These are phyloP conservation scores for Sarcophaga caerulescens DNA, from an alignment of 2,888 invertebrate genomes.

Conservation along the genomic window DNA sequence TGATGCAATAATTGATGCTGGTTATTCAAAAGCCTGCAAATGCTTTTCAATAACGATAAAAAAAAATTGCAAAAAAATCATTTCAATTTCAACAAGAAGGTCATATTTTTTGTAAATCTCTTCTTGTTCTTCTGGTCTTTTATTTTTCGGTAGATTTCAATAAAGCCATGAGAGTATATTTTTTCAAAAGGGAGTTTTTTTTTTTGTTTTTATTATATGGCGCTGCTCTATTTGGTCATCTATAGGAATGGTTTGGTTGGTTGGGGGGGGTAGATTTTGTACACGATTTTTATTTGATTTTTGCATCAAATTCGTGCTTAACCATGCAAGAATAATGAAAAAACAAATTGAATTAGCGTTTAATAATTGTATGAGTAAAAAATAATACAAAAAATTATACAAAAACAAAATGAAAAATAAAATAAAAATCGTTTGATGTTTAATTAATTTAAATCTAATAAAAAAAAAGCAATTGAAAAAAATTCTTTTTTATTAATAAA, in stretches of 20 bases:
- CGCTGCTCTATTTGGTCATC: neutral
- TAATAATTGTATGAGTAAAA: slow-evolving; percentile 59
- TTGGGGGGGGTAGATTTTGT: slow-evolving; percentile 29
- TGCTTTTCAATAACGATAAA: neutral
- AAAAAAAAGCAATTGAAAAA: slow-evolving; percentile 1
- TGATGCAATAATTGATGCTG: slow-evolving; percentile 66
- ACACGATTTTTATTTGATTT: slow-evolving; percentile 5
- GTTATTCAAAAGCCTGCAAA: slow-evolving; percentile 39
- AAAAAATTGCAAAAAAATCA: slow-evolving; percentile 25
- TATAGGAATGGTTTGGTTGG: slow-evolving; percentile 24
- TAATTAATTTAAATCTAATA: slow-evolving; percentile 65
- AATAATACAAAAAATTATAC: slow-evolving; percentile 12
- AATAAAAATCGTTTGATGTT: slow-evolving; percentile 63
- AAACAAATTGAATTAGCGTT: slow-evolving; percentile 69
- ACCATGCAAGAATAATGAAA: slow-evolving; percentile 68
- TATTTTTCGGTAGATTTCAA: slow-evolving; percentile 40
- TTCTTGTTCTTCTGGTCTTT: neutral
- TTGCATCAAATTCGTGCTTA: slow-evolving; percentile 60
- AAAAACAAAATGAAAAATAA: slow-evolving; percentile 13
- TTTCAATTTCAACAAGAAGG: slow-evolving; percentile 64
- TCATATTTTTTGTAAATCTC: slow-evolving; percentile 53
- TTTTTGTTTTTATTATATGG: neutral
- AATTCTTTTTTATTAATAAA: neutral
- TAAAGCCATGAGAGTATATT: slow-evolving; percentile 47
- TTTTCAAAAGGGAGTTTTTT: slow-evolving; percentile 48